These are phyloP conservation scores for Hyposoter dolosus DNA, from an alignment of 2,888 invertebrate species.

Conservation along the genomic window DNA sequence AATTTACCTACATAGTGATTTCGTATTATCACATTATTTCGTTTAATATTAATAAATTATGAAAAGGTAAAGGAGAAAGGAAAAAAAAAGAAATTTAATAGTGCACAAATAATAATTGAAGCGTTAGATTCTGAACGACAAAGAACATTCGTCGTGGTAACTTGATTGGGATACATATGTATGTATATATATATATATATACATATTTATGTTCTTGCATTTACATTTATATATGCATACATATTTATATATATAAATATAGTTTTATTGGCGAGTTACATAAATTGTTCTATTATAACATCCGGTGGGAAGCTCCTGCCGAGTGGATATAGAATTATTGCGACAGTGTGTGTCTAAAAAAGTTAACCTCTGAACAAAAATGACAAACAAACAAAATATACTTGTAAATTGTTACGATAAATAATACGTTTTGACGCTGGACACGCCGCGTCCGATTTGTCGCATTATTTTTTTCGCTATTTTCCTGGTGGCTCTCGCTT, in stretches of 20 bases:
- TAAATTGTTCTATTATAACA: constrained; percentile 57
- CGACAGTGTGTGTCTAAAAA: constrained; percentile 60
- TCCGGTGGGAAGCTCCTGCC: constrained; percentile 42
- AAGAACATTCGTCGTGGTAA: constrained; percentile 48
- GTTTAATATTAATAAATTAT: constrained; percentile 42
- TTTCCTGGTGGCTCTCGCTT: constrained; percentile 30
- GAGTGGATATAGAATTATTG: constrained; percentile 56
- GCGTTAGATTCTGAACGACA: constrained; percentile 44
- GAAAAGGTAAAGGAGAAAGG: background rate
- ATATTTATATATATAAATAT: constrained; percentile 22
- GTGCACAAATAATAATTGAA: constrained; percentile 64
- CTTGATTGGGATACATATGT: constrained; percentile 22
- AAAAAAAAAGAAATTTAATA: constrained; percentile 36
- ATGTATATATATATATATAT: constrained; percentile 16
- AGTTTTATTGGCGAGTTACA: constrained; percentile 49
- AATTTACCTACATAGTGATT: constrained; percentile 27
- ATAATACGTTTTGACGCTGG: constrained; percentile 28
- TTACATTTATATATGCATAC: constrained; percentile 15
- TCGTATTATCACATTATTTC: constrained; percentile 42
- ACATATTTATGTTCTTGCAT: constrained; percentile 4
- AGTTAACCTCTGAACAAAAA: constrained; percentile 54
- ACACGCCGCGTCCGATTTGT: constrained; percentile 13
- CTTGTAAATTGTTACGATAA: constrained; percentile 60
- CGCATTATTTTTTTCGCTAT: constrained; percentile 44
- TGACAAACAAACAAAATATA: constrained; percentile 48